phyloP scores from a whole-genome alignment of 92 coral and sea anemone genomes.

The Parazoanthus swiftii region DNA sequence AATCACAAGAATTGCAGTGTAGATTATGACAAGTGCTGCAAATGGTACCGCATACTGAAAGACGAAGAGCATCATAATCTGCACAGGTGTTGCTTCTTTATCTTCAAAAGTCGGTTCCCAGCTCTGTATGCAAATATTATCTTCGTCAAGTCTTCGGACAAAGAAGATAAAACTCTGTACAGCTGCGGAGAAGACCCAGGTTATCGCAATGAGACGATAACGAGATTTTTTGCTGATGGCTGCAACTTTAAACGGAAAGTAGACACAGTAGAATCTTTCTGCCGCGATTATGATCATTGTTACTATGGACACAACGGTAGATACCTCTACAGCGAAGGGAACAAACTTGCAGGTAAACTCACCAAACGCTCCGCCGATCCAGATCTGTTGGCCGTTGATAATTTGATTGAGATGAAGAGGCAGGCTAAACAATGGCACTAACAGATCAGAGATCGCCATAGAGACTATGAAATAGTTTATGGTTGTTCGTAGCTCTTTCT shows the following conservation, averaged over 20 bases:
- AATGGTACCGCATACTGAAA: conserved; percentile 66
- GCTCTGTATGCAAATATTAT: not conserved
- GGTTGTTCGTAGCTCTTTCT: conserved; percentile 55
- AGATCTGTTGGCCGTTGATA: conserved; percentile 51
- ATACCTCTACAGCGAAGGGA: conserved; percentile 63
- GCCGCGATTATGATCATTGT: conserved; percentile 52
- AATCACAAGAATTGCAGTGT: conserved; percentile 56
- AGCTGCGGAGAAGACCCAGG: conserved; percentile 59
- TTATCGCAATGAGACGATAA: conserved; percentile 40
- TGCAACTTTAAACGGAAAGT: conserved; percentile 57
- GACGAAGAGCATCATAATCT: conserved; percentile 50
- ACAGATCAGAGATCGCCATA: conserved; percentile 65
- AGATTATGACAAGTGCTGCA: conserved; percentile 52
- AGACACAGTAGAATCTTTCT: conserved; percentile 34
- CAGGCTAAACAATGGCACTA: conserved; percentile 63
- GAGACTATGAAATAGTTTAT: conserved; percentile 67
- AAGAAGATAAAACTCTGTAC: not conserved
- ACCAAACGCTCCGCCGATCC: conserved; percentile 58
- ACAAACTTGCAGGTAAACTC: conserved; percentile 63
- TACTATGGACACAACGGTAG: conserved; percentile 60
- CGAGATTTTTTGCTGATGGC: not conserved
- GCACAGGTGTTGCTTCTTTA: conserved; percentile 24
- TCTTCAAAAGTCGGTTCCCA: conserved; percentile 30
- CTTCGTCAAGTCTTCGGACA: not conserved
- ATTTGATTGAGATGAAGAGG: conserved; percentile 58